Conservation (phyloP, 2,797 vertebrate species). For the Aselliscus stoliczkanus region DNA sequence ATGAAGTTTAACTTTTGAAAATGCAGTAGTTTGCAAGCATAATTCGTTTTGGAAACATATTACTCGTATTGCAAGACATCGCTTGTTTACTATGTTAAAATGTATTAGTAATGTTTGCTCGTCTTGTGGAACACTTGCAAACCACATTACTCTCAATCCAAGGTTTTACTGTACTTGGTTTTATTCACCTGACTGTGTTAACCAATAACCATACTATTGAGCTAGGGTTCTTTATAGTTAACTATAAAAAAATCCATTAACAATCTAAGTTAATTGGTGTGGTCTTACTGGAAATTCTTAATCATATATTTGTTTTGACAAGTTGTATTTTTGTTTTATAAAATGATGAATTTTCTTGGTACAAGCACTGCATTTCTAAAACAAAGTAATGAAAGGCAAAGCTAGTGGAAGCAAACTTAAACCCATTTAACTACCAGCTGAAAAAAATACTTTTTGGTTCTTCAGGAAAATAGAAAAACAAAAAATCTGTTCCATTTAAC, state of each 20-base stretch:
- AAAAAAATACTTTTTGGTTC: slow-evolving; percentile 86
- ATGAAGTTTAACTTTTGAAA: slow-evolving; percentile 81
- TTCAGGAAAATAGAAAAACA: slow-evolving; percentile 79
- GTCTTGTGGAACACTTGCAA: too few species aligned
- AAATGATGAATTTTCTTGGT: slow-evolving; percentile 74
- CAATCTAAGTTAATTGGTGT: slow-evolving; percentile 81
- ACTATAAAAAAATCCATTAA: slow-evolving; percentile 83
- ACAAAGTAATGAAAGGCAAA: slow-evolving; percentile 85
- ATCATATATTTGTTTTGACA: slow-evolving; percentile 75
- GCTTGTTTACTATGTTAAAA: too few species aligned
- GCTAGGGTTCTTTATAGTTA: slow-evolving; percentile 78
- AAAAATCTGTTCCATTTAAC: slow-evolving; percentile 80
- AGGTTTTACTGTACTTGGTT: too few species aligned
- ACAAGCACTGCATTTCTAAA: slow-evolving; percentile 82
- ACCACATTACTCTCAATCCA: too few species aligned
- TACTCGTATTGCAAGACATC: too few species aligned
- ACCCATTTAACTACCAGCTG: slow-evolving; percentile 81
- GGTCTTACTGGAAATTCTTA: slow-evolving; percentile 80
- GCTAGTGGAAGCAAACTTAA: slow-evolving; percentile 82
- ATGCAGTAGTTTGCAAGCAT: too few species aligned
- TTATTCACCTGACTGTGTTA: slow-evolving; percentile 84
- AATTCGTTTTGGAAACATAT: too few species aligned
- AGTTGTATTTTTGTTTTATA: slow-evolving; percentile 36
- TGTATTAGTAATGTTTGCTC: too few species aligned
- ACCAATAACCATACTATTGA: slow-evolving; percentile 80